Evolutionary conservation across 2,888 invertebrate genomes (phyloP), one percentile per base, ranked within the genome.

Genomic region (Drosophila barbarae): DNA sequence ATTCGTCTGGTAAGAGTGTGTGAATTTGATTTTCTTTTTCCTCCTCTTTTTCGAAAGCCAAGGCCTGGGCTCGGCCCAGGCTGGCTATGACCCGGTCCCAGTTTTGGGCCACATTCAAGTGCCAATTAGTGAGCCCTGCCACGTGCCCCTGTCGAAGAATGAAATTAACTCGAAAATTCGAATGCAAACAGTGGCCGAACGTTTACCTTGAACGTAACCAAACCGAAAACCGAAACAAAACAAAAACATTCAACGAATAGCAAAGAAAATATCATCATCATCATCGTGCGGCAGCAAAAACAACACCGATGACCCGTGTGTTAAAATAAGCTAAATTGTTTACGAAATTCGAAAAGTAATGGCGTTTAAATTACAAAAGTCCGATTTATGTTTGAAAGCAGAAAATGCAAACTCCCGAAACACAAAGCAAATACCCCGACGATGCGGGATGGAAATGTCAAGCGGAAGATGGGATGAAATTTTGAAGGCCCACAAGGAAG

Each of bases 321-420:
- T 55, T 38, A 41, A 72, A 72, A 69, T 67, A 66, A 56, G 51
- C 42, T n/a, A 69, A 68, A 69, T 72, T 80, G 80, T 80, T 80
- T 80, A 80, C 79, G 65, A 67, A 84, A 57, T 47, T 21, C 30
- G 38, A 47, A 79, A 77, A 74, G 63, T 80, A 82, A 82, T 82
- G 75, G 75, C 74, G 71, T 79, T 82, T 75, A 76, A 76, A 82
- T 79, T 82, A 82, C 71, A 80, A 52, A 64, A 60, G 57, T 63
- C 49, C 58, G 30, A 74, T 55, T 72, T 64, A 47, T 64, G 51
- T 52, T 44, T 30, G 18, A 54, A 23, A 13, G n/a, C 51, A 38
- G 35, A 53, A 69, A 56, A 53, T 52, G 36, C 38, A 49, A 42
- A 44, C 57, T 41, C 34, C 30, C 46, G 28, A 38, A 30, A 52